Evolutionary conservation across 2,888 invertebrate genomes (phyloP).

Genomic region (Thera obeliscata): DNA sequence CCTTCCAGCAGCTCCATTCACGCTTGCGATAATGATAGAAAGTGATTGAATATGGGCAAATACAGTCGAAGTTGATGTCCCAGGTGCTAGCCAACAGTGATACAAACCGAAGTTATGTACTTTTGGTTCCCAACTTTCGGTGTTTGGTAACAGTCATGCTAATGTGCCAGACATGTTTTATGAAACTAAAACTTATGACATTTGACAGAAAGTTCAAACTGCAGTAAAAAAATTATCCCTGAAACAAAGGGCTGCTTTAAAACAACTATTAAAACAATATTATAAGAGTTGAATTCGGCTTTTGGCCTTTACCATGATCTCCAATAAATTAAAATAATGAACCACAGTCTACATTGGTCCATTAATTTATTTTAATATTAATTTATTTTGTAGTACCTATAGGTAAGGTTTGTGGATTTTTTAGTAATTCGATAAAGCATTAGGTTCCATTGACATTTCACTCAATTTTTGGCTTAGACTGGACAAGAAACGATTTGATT

Average conservation of each 20-base stretch:
- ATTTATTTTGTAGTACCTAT: no score
- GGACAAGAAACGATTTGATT: no score
- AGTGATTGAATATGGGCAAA: not conserved
- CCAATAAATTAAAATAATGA: not conserved
- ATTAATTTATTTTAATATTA: no score
- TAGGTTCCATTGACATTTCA: no score
- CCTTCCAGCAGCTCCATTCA: no score
- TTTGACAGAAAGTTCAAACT: conserved; percentile 4
- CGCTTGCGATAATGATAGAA: not conserved
- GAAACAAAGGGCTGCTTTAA: conserved; percentile 1
- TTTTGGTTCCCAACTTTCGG: conserved; percentile 12
- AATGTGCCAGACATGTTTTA: conserved; percentile 14
- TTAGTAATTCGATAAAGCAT: no score
- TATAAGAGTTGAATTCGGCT: not conserved
- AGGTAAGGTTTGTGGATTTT: no score
- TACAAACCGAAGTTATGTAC: conserved; percentile 16
- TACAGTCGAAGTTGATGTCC: not conserved
- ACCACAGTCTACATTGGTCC: not conserved
- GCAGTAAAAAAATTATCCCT: not conserved
- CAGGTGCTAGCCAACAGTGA: conserved; percentile 19
- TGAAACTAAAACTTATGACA: conserved; percentile 9
- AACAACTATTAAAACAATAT: not conserved
- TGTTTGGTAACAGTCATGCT: conserved; percentile 8
- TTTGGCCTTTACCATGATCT: not conserved
- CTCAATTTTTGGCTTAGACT: no score